Conservation (phyloP, 64 coral and sea anemone genomes). For the Montipora efflorescens region DNA sequence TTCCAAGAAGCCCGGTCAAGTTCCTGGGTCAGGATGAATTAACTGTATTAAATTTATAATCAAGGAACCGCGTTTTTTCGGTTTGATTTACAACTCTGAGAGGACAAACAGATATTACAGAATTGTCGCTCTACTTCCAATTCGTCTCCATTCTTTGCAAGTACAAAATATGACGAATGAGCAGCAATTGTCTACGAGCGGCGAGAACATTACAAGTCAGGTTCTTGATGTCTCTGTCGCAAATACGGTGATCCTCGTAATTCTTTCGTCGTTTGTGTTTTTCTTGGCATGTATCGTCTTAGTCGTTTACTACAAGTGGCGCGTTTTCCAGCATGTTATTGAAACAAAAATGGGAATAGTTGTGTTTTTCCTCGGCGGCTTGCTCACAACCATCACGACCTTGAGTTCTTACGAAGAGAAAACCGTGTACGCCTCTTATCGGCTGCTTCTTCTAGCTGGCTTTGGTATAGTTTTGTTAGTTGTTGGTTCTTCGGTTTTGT, state of each 20-base stretch:
- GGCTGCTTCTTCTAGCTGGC: background rate
- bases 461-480: conserved; percentile 55
- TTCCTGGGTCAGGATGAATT: too few relatives aligned
- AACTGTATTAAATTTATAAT: too few relatives aligned
- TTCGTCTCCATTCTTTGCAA: too few relatives aligned
- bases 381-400: conserved; percentile 82
- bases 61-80: too few relatives aligned
- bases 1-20: too few relatives aligned
- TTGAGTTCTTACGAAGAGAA: conserved; percentile 49
- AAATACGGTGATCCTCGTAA: conserved; percentile 41
- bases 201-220: background rate
- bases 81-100: too few relatives aligned
- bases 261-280: conserved; percentile 26
- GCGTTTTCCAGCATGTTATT: conserved; percentile 37
- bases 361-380: conserved; percentile 77
- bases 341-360: conserved; percentile 80
- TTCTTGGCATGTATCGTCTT: conserved; percentile 9
- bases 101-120: too few relatives aligned
- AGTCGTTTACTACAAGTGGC: conserved; percentile 33
- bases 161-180: background rate
- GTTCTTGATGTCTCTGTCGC: conserved; percentile 35
- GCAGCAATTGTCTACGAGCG: background rate
- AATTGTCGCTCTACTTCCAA: too few relatives aligned
- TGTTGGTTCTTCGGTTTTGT: conserved; percentile 51
- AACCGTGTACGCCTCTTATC: conserved; percentile 66